Percentiles rank a stretch among this genome's conserved stretches.
These are phyloP conservation scores for Zalophus californianus DNA, from an alignment of 2,797 vertebrate species.

Conservation along the genomic window DNA sequence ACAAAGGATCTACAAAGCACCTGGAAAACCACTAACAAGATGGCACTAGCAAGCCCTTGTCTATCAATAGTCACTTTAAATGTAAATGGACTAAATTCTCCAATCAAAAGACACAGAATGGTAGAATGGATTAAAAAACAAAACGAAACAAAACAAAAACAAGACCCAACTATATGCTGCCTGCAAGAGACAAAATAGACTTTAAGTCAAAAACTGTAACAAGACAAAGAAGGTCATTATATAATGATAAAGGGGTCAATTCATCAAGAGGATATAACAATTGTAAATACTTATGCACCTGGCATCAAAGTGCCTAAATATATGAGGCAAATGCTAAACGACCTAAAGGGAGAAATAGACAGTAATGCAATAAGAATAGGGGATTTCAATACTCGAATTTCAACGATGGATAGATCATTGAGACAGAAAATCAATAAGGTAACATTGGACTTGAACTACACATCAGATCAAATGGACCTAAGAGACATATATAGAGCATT, in stretches of 20 bases:
- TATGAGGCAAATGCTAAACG: neutral
- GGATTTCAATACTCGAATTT: neutral
- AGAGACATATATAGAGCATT: neutral
- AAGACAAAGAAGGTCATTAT: neutral
- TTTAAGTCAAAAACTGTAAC: neutral
- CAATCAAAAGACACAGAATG: neutral
- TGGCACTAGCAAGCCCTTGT: neutral
- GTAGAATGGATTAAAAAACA: neutral
- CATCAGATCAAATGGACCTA: neutral
- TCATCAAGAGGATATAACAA: neutral
- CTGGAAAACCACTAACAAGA: neutral
- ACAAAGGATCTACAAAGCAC: neutral
- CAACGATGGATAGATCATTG: neutral
- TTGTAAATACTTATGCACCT: neutral
- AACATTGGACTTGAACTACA: neutral
- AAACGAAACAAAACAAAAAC: neutral
- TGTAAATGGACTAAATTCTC: neutral
- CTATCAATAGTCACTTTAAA: neutral
- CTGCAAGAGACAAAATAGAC: neutral
- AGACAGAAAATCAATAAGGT: neutral
- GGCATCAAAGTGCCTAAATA: neutral
- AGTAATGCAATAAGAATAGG: neutral
- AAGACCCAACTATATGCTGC: neutral
- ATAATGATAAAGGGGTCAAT: neutral
- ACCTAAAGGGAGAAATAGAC: neutral